Evolutionary conservation across 2,113 vertebrate genomes (phyloP), one percentile per base, ranked within the genome.

Genomic region (Paratilapia polleni): DNA sequence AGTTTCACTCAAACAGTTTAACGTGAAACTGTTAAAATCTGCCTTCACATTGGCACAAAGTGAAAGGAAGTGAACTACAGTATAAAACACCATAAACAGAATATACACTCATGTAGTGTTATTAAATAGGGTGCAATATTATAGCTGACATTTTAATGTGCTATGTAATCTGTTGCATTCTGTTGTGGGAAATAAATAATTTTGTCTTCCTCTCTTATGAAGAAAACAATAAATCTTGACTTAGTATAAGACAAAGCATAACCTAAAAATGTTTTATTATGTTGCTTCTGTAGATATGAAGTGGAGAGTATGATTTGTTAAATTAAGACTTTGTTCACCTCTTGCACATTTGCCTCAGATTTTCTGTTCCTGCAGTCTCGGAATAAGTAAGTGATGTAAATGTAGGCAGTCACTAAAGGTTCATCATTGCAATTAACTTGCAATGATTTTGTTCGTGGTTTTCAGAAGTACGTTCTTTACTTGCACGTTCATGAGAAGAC

Each of bases 381-480:
- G 66, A 79, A 62, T 15, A 20, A 83, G 20, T 60, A 57, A 54
- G 14, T 28, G 26, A 58, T 80, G 19, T 38, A 20, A 28, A 64
- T 80, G 58, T 70, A 49, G 64, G 47, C 28, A 80, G 52, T 36
- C 60, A 52, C 58, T 64, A 68, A 74, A 79, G 73, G 43, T 49
- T 63, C 59, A 24, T 64, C 57, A 60, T 1, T 64, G 24, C 31
- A 62, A 62, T 76, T 83, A 41, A 77, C 62, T 74, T 77, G 17
- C 81, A 81, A 36, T 4, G 34, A 85, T 61, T 63, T 83, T 54
- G 85, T 64, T 66, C 63, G 64, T 62, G 17, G n/a, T 31, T 81
- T 73, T 43, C 19, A 17, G 31, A 63, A 17, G 24, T 66, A 76
- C 61, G 34, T 58, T 54, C 78, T 47, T 54, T 34, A 19, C 54